Conservation (phyloP, 2,888 invertebrate species). For the Drosophila eohydei region DNA sequence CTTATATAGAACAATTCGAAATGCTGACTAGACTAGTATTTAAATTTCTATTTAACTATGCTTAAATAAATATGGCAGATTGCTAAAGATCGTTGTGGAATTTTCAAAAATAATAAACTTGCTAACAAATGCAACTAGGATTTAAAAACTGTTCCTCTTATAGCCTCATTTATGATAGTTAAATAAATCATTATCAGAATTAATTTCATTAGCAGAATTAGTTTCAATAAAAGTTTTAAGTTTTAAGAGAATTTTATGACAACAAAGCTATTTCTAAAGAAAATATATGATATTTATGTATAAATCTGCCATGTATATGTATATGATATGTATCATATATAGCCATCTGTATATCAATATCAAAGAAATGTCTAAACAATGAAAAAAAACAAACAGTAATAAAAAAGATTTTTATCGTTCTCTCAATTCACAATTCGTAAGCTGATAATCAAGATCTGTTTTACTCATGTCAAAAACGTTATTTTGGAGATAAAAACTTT, state of each 20-base stretch:
- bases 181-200: neutral
- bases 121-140: neutral
- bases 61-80: neutral
- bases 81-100: too few relatives aligned
- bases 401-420: too few relatives aligned
- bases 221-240: neutral
- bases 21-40: conserved; percentile 15
- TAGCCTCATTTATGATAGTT: neutral
- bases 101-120: too few relatives aligned
- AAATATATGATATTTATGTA: too few relatives aligned
- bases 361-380: too few relatives aligned
- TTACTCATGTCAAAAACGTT: neutral
- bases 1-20: neutral
- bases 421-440: neutral
- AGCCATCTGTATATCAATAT: too few relatives aligned
- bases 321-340: too few relatives aligned
- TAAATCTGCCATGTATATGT: too few relatives aligned
- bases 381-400: too few relatives aligned
- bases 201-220: neutral
- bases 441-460: neutral
- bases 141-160: neutral
- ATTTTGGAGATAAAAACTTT: neutral
- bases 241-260: neutral
- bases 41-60: neutral
- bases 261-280: too few relatives aligned